A percentile compares a stretch with the other conserved stretches of the same genome.
Evolutionary conservation across 2,113 vertebrate species (phyloP).

Genomic region (Dasypus novemcinctus): DNA sequence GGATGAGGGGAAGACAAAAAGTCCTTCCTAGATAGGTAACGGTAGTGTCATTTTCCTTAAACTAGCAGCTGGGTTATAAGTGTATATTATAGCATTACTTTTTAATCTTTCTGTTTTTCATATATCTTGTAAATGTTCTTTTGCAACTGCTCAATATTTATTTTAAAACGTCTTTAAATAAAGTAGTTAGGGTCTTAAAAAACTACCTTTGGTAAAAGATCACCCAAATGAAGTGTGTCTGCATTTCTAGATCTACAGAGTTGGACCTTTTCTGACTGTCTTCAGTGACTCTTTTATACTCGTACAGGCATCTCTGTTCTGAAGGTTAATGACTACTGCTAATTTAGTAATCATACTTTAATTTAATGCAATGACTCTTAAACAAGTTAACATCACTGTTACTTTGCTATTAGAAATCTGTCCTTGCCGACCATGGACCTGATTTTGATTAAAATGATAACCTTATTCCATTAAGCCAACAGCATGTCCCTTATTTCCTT

Average conservation of each 20-base stretch:
- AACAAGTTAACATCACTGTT: neutral
- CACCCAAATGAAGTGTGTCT: neutral
- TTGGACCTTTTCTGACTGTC: neutral
- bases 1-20: neutral
- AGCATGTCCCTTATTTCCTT: neutral
- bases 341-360: neutral
- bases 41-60: neutral
- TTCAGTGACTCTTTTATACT: neutral
- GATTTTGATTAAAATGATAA: slow-evolving; percentile 32
- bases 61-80: neutral
- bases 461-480: neutral
- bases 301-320: neutral
- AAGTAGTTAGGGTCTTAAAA: neutral
- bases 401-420: neutral
- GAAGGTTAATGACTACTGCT: slow-evolving; percentile 45
- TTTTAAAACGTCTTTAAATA: neutral
- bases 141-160: neutral
- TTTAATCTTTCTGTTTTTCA: neutral
- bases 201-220: neutral
- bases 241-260: neutral
- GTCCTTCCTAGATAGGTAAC: too few species aligned
- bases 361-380: slow-evolving; percentile 8
- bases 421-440: neutral
- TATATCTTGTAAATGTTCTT: neutral
- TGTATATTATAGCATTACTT: neutral